Evolutionary conservation across 2,888 invertebrate genomes (phyloP).

Genomic region (Sthenelais limicola): DNA sequence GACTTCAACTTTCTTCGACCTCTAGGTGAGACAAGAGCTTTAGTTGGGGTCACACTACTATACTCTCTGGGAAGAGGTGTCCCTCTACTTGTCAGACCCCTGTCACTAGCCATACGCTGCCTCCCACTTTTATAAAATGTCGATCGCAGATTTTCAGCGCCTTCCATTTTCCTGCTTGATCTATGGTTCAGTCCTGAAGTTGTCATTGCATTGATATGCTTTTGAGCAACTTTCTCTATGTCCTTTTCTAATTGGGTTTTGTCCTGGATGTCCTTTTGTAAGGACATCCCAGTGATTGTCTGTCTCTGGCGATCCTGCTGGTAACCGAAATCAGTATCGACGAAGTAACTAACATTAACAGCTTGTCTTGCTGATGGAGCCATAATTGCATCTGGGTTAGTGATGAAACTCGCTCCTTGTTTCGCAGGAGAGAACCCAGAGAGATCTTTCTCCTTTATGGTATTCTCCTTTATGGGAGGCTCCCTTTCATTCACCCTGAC

Average conservation of each 20-base stretch:
- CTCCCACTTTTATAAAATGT: neutral
- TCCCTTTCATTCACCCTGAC: no score
- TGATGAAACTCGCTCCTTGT: no score
- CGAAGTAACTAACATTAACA: neutral
- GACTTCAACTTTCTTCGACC: neutral
- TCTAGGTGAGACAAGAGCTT: neutral
- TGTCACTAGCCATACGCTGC: neutral
- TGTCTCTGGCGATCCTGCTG: slow-evolving; percentile 3
- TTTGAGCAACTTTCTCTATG: slow-evolving; percentile 11
- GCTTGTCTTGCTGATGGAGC: no score
- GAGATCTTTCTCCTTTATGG: no score
- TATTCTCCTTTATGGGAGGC: no score
- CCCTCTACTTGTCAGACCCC: neutral
- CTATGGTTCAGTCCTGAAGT: slow-evolving; percentile 14
- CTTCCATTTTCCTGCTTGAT: slow-evolving; percentile 8
- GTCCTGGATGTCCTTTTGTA: slow-evolving; percentile 30
- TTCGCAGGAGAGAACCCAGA: no score
- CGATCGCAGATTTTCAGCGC: slow-evolving; percentile 11
- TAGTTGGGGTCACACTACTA: neutral
- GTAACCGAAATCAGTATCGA: slow-evolving; percentile 27
- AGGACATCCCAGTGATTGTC: neutral
- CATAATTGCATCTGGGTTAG: no score
- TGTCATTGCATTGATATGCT: slow-evolving; percentile 22
- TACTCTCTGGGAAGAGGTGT: neutral
- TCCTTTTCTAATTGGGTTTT: slow-evolving; percentile 5